Evolutionary conservation across 1,140 invertebrate genomes (phyloP).

Genomic region (Calycopis cecrops): DNA sequence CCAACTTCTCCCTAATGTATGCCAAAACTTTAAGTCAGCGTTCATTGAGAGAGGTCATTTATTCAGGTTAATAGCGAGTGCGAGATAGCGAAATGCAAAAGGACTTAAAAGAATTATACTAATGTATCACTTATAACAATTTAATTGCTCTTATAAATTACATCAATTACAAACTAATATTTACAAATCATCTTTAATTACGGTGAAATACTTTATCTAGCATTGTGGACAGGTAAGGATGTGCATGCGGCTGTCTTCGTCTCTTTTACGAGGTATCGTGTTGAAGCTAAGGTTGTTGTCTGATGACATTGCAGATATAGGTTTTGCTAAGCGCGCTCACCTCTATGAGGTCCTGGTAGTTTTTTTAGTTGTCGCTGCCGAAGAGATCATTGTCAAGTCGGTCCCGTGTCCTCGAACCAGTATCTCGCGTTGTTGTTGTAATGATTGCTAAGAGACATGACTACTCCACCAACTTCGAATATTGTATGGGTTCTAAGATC

Average conservation of each 20-base stretch:
- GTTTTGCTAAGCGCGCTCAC: constrained; percentile 75
- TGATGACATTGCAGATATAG: constrained; percentile 55
- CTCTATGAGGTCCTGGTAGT: constrained; percentile 82
- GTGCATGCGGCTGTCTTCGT: constrained; percentile 81
- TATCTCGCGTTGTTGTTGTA: constrained; percentile 59
- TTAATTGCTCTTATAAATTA: constrained; percentile 55
- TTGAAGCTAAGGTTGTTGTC: constrained; percentile 74
- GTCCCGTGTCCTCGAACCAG: constrained; percentile 51
- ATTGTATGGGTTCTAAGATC: constrained; percentile 61
- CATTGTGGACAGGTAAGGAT: constrained; percentile 69
- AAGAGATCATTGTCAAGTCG: constrained; percentile 75
- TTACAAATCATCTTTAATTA: constrained; percentile 54
- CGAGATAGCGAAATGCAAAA: constrained; percentile 8
- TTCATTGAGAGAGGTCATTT: background rate
- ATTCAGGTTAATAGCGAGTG: background rate
- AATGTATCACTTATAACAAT: constrained; percentile 59
- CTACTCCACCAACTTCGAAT: constrained; percentile 59
- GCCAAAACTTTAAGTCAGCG: background rate
- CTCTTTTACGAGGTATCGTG: constrained; percentile 76
- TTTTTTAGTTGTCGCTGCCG: constrained; percentile 76
- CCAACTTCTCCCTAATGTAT: background rate
- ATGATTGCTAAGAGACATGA: constrained; percentile 68
- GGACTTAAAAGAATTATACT: constrained; percentile 62
- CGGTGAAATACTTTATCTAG: constrained; percentile 57
- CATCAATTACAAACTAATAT: constrained; percentile 60